These are phyloP conservation scores for Galerucella calmariensis DNA, from an alignment of 2,888 invertebrate genomes.

Conservation along the genomic window DNA sequence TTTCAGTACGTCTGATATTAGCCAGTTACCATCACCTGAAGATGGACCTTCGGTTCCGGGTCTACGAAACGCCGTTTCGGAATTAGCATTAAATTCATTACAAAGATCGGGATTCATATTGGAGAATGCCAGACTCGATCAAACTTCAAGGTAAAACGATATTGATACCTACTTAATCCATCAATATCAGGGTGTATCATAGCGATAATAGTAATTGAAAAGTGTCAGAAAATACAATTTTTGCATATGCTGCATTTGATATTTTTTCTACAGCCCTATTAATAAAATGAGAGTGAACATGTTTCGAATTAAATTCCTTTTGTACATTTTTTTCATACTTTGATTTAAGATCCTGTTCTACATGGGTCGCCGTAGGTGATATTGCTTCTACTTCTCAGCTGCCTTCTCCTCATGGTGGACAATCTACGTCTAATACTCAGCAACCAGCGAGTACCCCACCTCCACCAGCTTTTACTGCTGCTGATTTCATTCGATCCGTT, in stretches of 20 bases:
- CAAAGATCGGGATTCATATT: conserved; percentile 68
- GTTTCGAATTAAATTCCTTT: not conserved
- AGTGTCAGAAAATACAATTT: too few relatives aligned
- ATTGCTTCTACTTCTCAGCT: conserved; percentile 80
- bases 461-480: conserved; percentile 71
- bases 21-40: conserved; percentile 69
- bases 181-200: too few relatives aligned
- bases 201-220: too few relatives aligned
- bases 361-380: conserved; percentile 88
- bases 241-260: too few relatives aligned
- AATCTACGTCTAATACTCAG: conserved; percentile 56
- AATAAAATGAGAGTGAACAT: not conserved
- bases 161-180: too few relatives aligned
- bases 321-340: not conserved
- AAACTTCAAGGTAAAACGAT: conserved; percentile 56
- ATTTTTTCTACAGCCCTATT: too few relatives aligned
- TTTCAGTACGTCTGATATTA: conserved; percentile 85
- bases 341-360: conserved; percentile 78
- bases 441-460: conserved; percentile 61
- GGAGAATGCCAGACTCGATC: conserved; percentile 71
- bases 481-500: conserved; percentile 78
- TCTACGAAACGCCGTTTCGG: conserved; percentile 67
- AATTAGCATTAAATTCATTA: conserved; percentile 70
- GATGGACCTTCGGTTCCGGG: conserved; percentile 60
- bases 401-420: conserved; percentile 83